A percentile compares a stretch with the other conserved stretches of the same genome.
Evolutionary conservation across 2,113 vertebrate genomes (phyloP).

Genomic region (Meriones unguiculatus): DNA sequence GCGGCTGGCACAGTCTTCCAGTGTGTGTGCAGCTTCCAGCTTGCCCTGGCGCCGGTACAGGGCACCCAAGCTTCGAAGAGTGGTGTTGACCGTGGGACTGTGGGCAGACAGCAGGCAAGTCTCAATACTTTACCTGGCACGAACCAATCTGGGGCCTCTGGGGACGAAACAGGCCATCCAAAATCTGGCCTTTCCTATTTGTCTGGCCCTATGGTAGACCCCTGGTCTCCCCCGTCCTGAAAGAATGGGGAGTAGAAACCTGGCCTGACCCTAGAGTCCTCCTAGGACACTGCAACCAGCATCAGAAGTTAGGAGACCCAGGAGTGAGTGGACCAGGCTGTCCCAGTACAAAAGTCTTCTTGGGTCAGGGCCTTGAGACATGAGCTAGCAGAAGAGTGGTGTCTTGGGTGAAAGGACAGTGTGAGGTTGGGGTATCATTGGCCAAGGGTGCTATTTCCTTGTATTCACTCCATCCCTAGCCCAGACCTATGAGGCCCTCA

Average conservation of each 20-base stretch:
- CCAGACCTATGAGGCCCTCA: conserved; percentile 67
- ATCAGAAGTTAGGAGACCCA: neutral
- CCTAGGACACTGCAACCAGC: neutral
- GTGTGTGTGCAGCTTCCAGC: conserved; percentile 92
- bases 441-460: neutral
- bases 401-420: neutral
- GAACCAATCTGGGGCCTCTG: neutral
- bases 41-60: conserved; percentile 96
- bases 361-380: neutral
- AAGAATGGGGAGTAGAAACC: neutral
- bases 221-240: neutral
- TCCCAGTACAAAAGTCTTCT: neutral
- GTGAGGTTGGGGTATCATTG: neutral
- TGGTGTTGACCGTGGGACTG: conserved; percentile 94
- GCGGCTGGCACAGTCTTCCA: conserved; percentile 93
- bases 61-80: conserved; percentile 92
- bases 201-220: neutral
- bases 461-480: neutral
- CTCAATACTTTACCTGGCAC: neutral
- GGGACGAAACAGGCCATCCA: neutral
- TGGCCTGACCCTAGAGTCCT: neutral
- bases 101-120: neutral
- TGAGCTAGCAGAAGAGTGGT: neutral
- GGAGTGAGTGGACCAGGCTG: neutral
- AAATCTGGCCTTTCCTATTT: neutral